Percentiles rank a stretch among this genome's conserved stretches.
Conservation (phyloP, 2,888 invertebrate species). For the Nasonovia ribisnigri region DNA sequence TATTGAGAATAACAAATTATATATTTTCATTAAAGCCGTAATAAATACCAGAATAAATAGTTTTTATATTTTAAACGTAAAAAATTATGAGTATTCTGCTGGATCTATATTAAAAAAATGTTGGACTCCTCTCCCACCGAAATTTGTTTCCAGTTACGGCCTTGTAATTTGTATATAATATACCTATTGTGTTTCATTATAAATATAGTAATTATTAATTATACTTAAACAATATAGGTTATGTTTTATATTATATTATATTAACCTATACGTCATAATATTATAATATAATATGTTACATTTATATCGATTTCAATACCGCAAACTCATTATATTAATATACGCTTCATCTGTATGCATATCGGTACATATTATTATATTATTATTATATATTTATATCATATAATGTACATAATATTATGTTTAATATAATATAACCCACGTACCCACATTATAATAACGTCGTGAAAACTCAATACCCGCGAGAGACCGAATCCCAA, state of each 20-base stretch:
- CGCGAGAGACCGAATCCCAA: slow-evolving; percentile 42
- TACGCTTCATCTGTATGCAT: neutral
- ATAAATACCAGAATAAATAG: too few species aligned
- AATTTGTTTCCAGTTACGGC: too few species aligned
- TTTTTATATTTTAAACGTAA: too few species aligned
- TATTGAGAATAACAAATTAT: too few species aligned
- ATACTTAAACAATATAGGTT: neutral
- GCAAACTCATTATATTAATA: neutral
- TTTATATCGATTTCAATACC: slow-evolving; percentile 9
- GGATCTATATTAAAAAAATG: too few species aligned
- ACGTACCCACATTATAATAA: neutral
- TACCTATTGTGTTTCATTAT: neutral
- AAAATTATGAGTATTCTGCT: too few species aligned
- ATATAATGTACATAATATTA: neutral
- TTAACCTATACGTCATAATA: neutral
- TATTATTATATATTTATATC: neutral
- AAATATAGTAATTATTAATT: neutral
- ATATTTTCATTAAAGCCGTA: too few species aligned
- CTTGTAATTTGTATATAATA: too few species aligned
- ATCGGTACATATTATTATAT: neutral
- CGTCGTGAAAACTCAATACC: slow-evolving; percentile 50
- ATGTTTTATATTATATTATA: too few species aligned
- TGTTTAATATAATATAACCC: neutral
- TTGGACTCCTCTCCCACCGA: too few species aligned
- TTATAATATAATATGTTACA: neutral